Conservation (phyloP, 1,140 invertebrate genomes). For the Drosophila sulfurigaster region DNA sequence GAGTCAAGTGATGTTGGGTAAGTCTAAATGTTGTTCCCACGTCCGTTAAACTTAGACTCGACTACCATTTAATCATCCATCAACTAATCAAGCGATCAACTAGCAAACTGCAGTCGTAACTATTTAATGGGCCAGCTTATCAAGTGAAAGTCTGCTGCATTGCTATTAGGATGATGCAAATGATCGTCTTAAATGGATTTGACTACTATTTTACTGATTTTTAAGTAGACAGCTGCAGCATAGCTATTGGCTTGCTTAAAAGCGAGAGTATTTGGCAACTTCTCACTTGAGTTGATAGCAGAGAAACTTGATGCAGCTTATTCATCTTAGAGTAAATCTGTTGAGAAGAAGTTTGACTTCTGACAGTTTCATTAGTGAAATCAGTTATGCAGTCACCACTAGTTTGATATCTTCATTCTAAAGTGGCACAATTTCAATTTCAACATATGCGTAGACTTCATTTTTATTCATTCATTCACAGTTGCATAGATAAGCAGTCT, state of each 20-base stretch:
- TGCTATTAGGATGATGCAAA: constrained; percentile 6
- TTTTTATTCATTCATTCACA: not conserved
- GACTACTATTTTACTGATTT: not conserved
- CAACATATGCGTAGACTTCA: not conserved
- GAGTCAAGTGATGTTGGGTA: constrained; percentile 86
- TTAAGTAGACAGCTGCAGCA: constrained; percentile 12
- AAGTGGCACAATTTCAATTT: not conserved
- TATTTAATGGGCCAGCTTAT: constrained; percentile 22
- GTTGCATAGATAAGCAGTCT: constrained; percentile 6
- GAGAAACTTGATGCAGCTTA: not conserved
- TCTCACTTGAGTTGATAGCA: not conserved
- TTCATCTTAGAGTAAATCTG: not conserved
- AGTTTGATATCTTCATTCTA: not conserved
- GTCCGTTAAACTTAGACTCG: not conserved
- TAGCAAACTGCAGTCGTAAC: constrained; percentile 6
- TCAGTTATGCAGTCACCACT: not conserved
- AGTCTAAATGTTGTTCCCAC: constrained; percentile 35
- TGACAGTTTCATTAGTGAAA: not conserved
- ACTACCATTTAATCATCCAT: constrained; percentile 3
- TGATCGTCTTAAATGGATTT: not conserved
- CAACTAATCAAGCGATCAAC: not conserved
- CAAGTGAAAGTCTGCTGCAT: constrained; percentile 30
- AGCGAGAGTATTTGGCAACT: not conserved
- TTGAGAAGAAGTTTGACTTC: not conserved
- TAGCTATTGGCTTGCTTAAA: not conserved